Evolutionary conservation across 2,888 invertebrate species (phyloP).

Genomic region (Phengaris arion): DNA sequence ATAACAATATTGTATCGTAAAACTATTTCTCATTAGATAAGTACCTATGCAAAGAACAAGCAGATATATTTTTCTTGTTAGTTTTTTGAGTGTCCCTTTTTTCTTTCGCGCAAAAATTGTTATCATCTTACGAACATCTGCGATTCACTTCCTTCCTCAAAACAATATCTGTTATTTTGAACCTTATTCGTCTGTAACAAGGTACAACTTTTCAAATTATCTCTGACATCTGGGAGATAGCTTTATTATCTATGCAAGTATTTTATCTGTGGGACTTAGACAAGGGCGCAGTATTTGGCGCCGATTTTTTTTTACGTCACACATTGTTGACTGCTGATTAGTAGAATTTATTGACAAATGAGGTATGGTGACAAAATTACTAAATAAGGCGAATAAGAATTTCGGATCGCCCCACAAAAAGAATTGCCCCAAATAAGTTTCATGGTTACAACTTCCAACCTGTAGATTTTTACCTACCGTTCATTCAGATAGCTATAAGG

Average conservation of each 20-base stretch:
- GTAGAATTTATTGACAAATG: slow-evolving; percentile 40
- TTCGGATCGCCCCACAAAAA: neutral
- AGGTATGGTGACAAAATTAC: slow-evolving; percentile 20
- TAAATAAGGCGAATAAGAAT: slow-evolving; percentile 15
- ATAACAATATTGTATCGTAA: no score
- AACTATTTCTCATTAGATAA: neutral
- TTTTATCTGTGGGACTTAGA: slow-evolving; percentile 61
- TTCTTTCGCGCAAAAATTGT: slow-evolving; percentile 34
- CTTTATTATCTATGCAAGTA: slow-evolving; percentile 47
- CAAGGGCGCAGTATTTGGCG: slow-evolving; percentile 63
- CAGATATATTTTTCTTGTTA: neutral
- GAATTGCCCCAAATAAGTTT: no score
- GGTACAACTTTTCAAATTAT: slow-evolving; percentile 23
- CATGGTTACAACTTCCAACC: no score
- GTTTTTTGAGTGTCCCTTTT: neutral
- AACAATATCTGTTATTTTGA: slow-evolving; percentile 31
- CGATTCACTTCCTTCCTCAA: slow-evolving; percentile 46
- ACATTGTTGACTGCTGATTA: slow-evolving; percentile 56
- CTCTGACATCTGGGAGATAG: slow-evolving; percentile 56
- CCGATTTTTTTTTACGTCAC: slow-evolving; percentile 58
- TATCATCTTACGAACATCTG: slow-evolving; percentile 40
- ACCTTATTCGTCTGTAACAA: slow-evolving; percentile 29
- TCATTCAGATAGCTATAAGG: no score
- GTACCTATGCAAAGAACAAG: neutral
- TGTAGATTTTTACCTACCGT: no score